Conservation (phyloP, 1,140 invertebrate genomes). For the Halyomorpha halys region DNA sequence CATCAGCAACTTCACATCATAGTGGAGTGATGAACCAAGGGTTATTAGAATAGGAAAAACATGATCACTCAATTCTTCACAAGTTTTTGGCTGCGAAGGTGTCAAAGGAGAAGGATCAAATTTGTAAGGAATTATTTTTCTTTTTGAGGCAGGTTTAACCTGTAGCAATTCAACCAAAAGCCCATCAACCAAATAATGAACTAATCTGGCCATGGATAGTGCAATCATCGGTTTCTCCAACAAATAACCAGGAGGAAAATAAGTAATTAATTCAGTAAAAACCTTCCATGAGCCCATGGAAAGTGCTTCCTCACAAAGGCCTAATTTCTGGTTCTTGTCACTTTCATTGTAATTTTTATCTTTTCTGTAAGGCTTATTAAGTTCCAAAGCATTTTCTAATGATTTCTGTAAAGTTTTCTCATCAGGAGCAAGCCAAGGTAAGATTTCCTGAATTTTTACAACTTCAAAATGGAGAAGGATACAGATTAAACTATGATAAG, state of each 20-base stretch:
- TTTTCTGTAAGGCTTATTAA: constrained; percentile 76
- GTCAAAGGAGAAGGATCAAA: neutral
- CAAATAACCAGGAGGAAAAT: constrained; percentile 71
- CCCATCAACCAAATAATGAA: constrained; percentile 72
- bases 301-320: constrained; percentile 78
- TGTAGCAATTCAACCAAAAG: neutral
- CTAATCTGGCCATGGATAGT: constrained; percentile 61
- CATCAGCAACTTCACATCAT: constrained; percentile 46
- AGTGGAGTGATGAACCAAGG: constrained; percentile 48
- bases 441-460: constrained; percentile 77
- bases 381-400: constrained; percentile 75
- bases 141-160: neutral
- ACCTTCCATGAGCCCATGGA: constrained; percentile 83
- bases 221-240: constrained; percentile 70
- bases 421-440: constrained; percentile 69
- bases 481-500: constrained; percentile 80
- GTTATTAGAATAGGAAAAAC: constrained; percentile 45
- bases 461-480: constrained; percentile 79
- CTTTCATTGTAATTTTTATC: constrained; percentile 53
- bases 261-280: constrained; percentile 63
- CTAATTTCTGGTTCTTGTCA: constrained; percentile 84
- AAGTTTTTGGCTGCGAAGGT: constrained; percentile 34
- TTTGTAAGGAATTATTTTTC: constrained; percentile 9
- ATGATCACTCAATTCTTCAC: constrained; percentile 39
- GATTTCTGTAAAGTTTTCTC: constrained; percentile 71